Evolutionary conservation across 1,140 invertebrate species (phyloP).

Genomic region (Cherax destructor): DNA sequence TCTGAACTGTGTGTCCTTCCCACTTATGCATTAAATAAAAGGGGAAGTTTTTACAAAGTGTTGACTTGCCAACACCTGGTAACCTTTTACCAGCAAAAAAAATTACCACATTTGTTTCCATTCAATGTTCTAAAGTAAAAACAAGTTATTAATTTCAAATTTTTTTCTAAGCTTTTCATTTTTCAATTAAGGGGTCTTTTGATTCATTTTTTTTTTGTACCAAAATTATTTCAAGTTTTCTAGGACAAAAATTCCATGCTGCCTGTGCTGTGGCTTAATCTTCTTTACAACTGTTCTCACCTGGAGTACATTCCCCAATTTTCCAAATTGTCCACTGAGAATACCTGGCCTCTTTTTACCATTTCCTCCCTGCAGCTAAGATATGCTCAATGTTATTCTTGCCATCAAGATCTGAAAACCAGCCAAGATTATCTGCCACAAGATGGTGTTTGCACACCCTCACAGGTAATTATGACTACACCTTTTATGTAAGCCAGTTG

Average conservation of each 20-base stretch:
- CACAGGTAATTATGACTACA: conserved; percentile 78
- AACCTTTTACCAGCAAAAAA: conserved; percentile 32
- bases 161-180: neutral
- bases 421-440: conserved; percentile 78
- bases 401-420: conserved; percentile 76
- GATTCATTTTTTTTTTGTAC: conserved; percentile 13
- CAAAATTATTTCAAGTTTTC: conserved; percentile 45
- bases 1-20: neutral
- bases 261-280: conserved; percentile 23
- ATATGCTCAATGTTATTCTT: conserved; percentile 77
- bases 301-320: neutral
- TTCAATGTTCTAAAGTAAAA: neutral
- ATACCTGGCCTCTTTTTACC: conserved; percentile 70
- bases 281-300: neutral
- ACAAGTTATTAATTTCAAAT: neutral
- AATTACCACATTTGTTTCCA: conserved; percentile 38
- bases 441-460: conserved; percentile 77
- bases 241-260: conserved; percentile 36
- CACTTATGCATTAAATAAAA: neutral
- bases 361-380: conserved; percentile 76
- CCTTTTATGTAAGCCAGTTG: conserved; percentile 77
- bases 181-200: neutral
- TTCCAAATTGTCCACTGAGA: neutral
- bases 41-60: conserved; percentile 22
- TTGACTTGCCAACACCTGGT: conserved; percentile 52